A percentile compares a stretch with the other conserved stretches of the same genome.
These are phyloP conservation scores for Apogon talboti DNA, from an alignment of 2,797 vertebrate genomes.

Conservation along the genomic window DNA sequence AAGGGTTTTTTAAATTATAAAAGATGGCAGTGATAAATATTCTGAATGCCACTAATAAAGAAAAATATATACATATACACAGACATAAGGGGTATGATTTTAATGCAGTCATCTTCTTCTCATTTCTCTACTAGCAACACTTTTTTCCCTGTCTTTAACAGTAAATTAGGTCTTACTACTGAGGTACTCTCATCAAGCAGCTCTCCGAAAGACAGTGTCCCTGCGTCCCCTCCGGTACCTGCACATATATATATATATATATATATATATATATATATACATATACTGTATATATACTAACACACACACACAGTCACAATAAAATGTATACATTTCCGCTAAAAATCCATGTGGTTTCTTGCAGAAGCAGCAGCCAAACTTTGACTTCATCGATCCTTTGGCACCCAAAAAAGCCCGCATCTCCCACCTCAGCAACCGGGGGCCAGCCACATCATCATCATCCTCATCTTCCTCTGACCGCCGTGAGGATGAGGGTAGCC, in stretches of 20 bases:
- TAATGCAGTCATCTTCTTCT: neutral
- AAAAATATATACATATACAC: neutral
- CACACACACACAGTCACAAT: neutral
- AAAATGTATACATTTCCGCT: neutral
- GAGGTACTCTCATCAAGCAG: slow-evolving; percentile 79
- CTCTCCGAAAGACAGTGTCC: slow-evolving; percentile 82
- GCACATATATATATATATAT: neutral
- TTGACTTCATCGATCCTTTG: slow-evolving; percentile 88
- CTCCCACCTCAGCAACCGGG: slow-evolving; percentile 87
- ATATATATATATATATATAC: no score
- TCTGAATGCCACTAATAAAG: neutral
- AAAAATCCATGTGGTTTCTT: slow-evolving; percentile 14
- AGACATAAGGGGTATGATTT: neutral
- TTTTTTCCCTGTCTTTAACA: slow-evolving; percentile 70
- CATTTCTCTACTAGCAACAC: neutral
- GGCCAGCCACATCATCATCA: slow-evolving; percentile 71
- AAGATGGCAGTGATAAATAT: no score
- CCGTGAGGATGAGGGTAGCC: slow-evolving; percentile 73
- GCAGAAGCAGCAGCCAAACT: slow-evolving; percentile 86
- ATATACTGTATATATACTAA: no score
- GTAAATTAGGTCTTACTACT: slow-evolving; percentile 86
- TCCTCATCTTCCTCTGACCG: slow-evolving; percentile 76
- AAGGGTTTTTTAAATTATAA: neutral
- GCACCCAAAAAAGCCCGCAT: slow-evolving; percentile 90
- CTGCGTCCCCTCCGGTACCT: slow-evolving; percentile 88